Conservation (phyloP, 1,140 invertebrate species). For the Meloidogyne exigua region DNA sequence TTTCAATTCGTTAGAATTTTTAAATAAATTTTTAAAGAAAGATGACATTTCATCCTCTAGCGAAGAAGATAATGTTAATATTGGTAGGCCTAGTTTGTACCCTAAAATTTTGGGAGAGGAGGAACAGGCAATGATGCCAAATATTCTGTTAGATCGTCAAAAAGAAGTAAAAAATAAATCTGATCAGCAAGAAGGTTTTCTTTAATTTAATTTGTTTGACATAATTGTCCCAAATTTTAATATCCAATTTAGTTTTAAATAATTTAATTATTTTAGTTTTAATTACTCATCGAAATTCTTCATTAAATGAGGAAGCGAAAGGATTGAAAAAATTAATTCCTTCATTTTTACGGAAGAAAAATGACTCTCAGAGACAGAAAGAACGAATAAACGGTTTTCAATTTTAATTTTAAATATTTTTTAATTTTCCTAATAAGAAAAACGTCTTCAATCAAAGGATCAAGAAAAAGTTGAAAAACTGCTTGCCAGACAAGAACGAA, state of each 20-base stretch:
- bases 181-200: not conserved
- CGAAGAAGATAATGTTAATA: conserved; percentile 2
- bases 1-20: not conserved
- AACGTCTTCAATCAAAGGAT: not conserved
- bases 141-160: conserved; percentile 29
- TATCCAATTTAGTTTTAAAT: no score
- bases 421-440: no score
- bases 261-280: not conserved
- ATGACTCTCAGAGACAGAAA: not conserved
- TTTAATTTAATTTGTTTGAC: no score
- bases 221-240: no score
- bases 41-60: conserved; percentile 12
- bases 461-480: conserved; percentile 16
- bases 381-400: not conserved
- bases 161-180: not conserved
- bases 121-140: conserved; percentile 40
- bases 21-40: not conserved
- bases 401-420: not conserved
- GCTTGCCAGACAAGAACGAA: conserved; percentile 7
- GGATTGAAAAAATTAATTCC: not conserved
- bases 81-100: conserved; percentile 16
- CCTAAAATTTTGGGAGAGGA: not conserved
- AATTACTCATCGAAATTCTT: not conserved
- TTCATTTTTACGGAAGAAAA: not conserved
- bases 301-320: not conserved